These are phyloP conservation scores for Cirrhinus mrigala DNA, from an alignment of 2,797 vertebrate species.

Conservation along the genomic window DNA sequence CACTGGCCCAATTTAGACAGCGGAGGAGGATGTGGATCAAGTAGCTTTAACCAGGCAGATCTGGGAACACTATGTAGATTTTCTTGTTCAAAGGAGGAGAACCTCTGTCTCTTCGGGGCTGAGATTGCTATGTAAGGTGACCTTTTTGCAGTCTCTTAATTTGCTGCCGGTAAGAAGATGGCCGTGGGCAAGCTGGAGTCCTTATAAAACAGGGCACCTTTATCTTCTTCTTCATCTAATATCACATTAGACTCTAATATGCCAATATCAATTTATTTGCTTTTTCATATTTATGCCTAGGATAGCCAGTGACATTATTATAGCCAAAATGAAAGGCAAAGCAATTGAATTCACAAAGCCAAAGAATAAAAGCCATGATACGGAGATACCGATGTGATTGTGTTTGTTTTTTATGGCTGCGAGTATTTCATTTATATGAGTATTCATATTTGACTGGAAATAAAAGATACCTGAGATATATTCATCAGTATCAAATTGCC, in stretches of 20 bases:
- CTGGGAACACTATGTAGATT: slow-evolving; percentile 69
- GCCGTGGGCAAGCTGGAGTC: slow-evolving; percentile 51
- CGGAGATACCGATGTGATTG: slow-evolving; percentile 62
- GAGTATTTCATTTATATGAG: not conserved
- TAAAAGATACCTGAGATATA: not conserved
- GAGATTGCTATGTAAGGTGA: slow-evolving; percentile 68
- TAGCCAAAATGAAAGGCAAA: slow-evolving; percentile 55
- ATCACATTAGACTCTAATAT: slow-evolving; percentile 47
- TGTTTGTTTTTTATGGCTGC: slow-evolving; percentile 38
- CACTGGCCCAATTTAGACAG: slow-evolving; percentile 60
- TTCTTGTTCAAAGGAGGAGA: slow-evolving; percentile 72
- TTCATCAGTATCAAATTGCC: not conserved
- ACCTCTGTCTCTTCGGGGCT: slow-evolving; percentile 79
- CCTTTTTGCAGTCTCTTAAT: slow-evolving; percentile 69
- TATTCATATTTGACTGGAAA: slow-evolving; percentile 21
- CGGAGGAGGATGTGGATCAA: slow-evolving; percentile 64
- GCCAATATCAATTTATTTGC: slow-evolving; percentile 58
- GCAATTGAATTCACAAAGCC: slow-evolving; percentile 21
- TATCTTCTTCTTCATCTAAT: slow-evolving; percentile 38
- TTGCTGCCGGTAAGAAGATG: slow-evolving; percentile 60
- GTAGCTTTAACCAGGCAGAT: slow-evolving; percentile 76
- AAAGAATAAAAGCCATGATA: slow-evolving; percentile 53
- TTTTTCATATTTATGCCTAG: slow-evolving; percentile 50
- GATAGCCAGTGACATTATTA: slow-evolving; percentile 55
- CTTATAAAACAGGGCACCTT: slow-evolving; percentile 50